Conservation (phyloP, 2,797 vertebrate species). For the Rhinoraja longicauda region DNA sequence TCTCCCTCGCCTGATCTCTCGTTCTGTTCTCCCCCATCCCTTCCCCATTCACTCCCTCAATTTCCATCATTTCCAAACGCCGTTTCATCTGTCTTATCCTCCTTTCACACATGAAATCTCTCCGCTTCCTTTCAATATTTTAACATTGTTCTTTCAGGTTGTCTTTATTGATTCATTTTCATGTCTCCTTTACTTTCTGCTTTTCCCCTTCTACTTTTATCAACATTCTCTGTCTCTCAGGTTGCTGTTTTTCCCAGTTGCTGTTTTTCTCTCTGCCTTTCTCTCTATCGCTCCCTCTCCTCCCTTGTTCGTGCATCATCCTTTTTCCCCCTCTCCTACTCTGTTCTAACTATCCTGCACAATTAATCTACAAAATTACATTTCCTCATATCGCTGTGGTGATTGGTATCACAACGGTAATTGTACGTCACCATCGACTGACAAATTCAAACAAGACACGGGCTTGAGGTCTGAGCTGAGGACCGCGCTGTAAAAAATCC, state of each 20-base stretch:
- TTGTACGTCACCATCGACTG: background rate
- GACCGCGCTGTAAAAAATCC: background rate
- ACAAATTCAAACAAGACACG: background rate
- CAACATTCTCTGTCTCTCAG: background rate
- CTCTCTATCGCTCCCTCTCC: background rate
- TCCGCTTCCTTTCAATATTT: background rate
- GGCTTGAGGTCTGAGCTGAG: background rate
- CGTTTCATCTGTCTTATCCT: background rate
- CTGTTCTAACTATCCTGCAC: background rate
- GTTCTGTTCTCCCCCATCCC: background rate
- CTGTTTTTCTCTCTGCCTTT: background rate
- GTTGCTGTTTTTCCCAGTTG: background rate
- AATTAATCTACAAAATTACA: background rate
- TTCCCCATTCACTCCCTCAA: slow-evolving; percentile 6
- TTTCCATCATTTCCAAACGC: background rate
- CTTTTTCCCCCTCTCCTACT: background rate
- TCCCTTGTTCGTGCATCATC: background rate
- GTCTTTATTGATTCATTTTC: background rate
- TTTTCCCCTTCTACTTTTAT: background rate
- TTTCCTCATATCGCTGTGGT: background rate
- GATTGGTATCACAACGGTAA: background rate
- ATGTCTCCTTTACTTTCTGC: background rate
- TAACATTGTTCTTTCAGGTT: background rate
- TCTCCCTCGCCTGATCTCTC: background rate
- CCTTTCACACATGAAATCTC: background rate